phyloP scores from a whole-genome alignment of 2,888 invertebrate species.

The Notocelia uddmanniana region DNA sequence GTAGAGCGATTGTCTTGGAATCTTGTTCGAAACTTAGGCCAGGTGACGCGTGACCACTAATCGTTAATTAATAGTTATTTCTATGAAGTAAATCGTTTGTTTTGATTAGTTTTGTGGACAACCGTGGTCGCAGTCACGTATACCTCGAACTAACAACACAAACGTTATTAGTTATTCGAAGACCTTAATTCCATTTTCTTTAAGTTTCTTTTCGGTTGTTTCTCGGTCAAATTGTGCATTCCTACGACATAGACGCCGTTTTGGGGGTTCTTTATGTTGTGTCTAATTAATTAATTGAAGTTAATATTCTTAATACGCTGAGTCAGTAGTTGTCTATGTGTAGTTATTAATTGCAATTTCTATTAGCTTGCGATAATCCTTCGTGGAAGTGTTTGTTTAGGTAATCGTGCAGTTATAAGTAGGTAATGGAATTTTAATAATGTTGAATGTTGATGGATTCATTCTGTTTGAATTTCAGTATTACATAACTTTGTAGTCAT shows the following conservation, averaged over 20 bases:
- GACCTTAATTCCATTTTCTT: constrained; percentile 5
- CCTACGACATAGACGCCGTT: neutral
- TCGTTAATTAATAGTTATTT: constrained; percentile 59
- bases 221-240: neutral
- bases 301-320: constrained; percentile 47
- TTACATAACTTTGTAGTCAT: neutral
- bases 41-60: constrained; percentile 57
- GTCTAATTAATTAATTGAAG: constrained; percentile 54
- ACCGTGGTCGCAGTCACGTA: constrained; percentile 66
- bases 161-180: neutral
- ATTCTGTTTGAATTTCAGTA: neutral
- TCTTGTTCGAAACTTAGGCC: constrained; percentile 54
- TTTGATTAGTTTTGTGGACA: constrained; percentile 56
- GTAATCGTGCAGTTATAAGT: neutral
- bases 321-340: constrained; percentile 17
- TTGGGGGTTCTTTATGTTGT: constrained; percentile 49
- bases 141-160: constrained; percentile 47
- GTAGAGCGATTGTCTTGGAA: constrained; percentile 50
- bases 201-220: constrained; percentile 3
- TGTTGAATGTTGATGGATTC: neutral
- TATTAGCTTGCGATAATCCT: constrained; percentile 12
- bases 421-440: neutral
- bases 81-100: constrained; percentile 70
- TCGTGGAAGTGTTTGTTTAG: constrained; percentile 17
- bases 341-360: constrained; percentile 1